Evolutionary conservation across 2,797 vertebrate genomes (phyloP).

Genomic region (Chiropotes sagulatus): DNA sequence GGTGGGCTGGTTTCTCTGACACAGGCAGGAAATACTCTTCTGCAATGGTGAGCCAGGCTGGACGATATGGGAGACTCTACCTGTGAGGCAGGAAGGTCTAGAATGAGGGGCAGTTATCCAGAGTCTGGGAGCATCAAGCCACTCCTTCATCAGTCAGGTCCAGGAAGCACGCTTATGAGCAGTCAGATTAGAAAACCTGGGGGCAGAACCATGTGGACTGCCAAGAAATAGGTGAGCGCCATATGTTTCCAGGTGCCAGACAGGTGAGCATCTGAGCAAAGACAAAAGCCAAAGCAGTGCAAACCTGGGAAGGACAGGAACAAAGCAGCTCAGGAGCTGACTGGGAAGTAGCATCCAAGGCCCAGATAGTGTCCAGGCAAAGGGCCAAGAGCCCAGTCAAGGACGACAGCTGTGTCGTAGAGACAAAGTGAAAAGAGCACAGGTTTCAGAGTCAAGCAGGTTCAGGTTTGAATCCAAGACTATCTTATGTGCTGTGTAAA

Average conservation of each 20-base stretch:
- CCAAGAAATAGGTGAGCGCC: background rate
- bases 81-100: background rate
- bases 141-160: background rate
- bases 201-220: background rate
- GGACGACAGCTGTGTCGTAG: background rate
- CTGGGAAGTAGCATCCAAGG: background rate
- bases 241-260: background rate
- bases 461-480: background rate
- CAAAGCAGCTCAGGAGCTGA: background rate
- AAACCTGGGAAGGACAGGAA: background rate
- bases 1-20: background rate
- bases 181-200: background rate
- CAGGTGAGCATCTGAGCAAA: background rate
- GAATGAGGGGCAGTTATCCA: background rate
- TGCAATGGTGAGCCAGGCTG: background rate
- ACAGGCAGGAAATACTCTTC: background rate
- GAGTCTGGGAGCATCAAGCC: background rate
- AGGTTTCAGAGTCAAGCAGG: background rate
- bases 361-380: background rate
- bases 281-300: background rate
- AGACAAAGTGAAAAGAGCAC: background rate
- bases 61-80: background rate
- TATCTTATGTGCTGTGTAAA: constrained; percentile 23
- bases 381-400: background rate
- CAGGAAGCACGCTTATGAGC: background rate